phyloP scores from a whole-genome alignment of 2,113 vertebrate species.

The Urocitellus parryii region DNA sequence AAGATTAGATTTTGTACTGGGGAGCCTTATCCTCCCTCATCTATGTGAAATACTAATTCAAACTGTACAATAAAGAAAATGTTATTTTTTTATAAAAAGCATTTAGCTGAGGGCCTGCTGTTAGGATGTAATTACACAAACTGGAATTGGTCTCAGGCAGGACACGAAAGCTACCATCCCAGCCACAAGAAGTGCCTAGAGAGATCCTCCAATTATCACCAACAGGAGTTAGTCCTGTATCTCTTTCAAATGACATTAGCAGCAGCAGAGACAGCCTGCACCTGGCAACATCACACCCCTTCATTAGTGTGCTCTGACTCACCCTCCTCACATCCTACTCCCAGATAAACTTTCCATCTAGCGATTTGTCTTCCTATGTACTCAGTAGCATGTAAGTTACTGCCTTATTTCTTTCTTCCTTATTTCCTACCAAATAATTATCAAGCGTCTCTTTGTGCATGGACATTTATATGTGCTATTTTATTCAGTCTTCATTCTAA shows the following conservation, averaged over 20 bases:
- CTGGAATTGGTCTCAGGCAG: slow-evolving; percentile 6
- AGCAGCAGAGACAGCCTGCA: slow-evolving; percentile 7
- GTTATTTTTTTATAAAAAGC: neutral
- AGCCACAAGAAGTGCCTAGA: neutral
- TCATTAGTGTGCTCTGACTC: slow-evolving; percentile 78
- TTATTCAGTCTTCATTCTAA: neutral
- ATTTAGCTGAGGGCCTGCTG: neutral
- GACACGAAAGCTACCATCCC: neutral
- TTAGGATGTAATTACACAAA: slow-evolving; percentile 42
- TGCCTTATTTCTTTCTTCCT: slow-evolving; percentile 43
- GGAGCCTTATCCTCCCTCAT: neutral
- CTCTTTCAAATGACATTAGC: slow-evolving; percentile 65
- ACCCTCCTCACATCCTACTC: slow-evolving; percentile 45
- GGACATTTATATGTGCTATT: neutral
- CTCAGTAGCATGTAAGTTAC: neutral
- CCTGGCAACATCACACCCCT: slow-evolving; percentile 47
- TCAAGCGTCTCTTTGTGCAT: neutral
- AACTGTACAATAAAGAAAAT: slow-evolving; percentile 29
- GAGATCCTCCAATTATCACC: slow-evolving; percentile 63
- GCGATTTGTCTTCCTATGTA: slow-evolving; percentile 66
- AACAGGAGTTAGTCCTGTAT: neutral
- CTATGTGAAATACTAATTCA: slow-evolving; percentile 42
- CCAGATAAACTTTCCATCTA: slow-evolving; percentile 49
- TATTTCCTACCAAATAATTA: slow-evolving; percentile 64
- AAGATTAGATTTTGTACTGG: neutral